A percentile compares a stretch with the other conserved stretches of the same genome.
phyloP scores from a whole-genome alignment of 37 sponge, comb jelly and placozoan genomes.

The Aplysina aerophoba region DNA sequence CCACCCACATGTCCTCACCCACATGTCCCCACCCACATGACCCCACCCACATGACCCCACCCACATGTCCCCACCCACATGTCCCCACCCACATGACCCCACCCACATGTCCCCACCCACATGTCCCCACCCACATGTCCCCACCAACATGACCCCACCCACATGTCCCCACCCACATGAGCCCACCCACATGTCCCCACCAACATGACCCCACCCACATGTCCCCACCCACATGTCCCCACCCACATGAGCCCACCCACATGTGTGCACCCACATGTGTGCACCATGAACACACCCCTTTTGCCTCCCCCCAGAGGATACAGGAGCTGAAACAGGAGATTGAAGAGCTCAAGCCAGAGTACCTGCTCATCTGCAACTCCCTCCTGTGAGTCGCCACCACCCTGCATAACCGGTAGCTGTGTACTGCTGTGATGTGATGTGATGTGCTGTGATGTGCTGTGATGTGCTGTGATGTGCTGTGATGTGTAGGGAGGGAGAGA shows the following conservation, averaged over 20 bases:
- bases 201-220: too few species aligned
- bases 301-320: neutral
- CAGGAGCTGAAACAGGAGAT: neutral
- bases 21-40: neutral
- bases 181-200: neutral
- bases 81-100: neutral
- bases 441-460: neutral
- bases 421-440: too few species aligned
- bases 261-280: neutral
- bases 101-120: too few species aligned
- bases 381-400: neutral
- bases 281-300: neutral
- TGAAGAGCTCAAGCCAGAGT: neutral
- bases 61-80: neutral
- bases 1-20: neutral
- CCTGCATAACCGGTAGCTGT: too few species aligned
- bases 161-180: too few species aligned
- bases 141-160: too few species aligned
- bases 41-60: neutral
- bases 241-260: neutral
- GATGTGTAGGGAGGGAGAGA: constrained; percentile 60
- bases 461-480: neutral
- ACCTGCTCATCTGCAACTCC: constrained; percentile 16
- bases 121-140: neutral
- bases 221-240: too few species aligned